phyloP scores from a whole-genome alignment of 2,113 vertebrate species.

The Colaptes auratus region DNA sequence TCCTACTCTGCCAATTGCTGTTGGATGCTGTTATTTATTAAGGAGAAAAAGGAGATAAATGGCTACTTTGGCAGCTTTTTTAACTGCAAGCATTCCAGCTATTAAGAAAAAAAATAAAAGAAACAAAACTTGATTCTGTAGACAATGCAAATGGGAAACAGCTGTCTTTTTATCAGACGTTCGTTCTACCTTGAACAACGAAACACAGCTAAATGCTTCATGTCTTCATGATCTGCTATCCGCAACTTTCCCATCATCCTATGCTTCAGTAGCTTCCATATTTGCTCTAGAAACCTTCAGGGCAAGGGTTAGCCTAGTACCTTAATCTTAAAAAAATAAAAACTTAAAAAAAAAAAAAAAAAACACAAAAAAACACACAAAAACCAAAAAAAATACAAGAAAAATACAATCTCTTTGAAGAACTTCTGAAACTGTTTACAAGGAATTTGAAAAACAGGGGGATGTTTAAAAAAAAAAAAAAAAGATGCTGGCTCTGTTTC shows the following conservation, averaged over 20 bases:
- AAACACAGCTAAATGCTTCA: constrained; percentile 73
- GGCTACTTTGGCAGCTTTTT: constrained; percentile 87
- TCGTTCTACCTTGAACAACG: constrained; percentile 64
- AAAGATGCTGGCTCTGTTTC: constrained; percentile 94
- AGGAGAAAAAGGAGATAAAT: constrained; percentile 79
- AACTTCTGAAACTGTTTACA: constrained; percentile 99
- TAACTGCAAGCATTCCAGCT: constrained; percentile 89
- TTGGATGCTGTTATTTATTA: constrained; percentile 79
- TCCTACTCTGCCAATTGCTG: constrained; percentile 86
- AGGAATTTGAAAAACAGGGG: constrained; percentile 90
- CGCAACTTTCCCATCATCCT: constrained; percentile 75
- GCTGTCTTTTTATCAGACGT: constrained; percentile 67
- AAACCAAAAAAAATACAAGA: constrained; percentile 32
- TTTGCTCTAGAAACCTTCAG: constrained; percentile 85
- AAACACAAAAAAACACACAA: constrained; percentile 71
- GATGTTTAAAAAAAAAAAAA: constrained; percentile 89
- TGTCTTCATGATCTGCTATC: constrained; percentile 78
- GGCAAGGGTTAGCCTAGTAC: constrained; percentile 83
- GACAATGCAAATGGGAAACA: constrained; percentile 68
- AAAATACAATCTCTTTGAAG: constrained; percentile 86
- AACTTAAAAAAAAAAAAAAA: constrained; percentile 41
- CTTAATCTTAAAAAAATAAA: constrained; percentile 72
- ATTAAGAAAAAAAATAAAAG: constrained; percentile 58
- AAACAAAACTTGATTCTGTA: constrained; percentile 64
- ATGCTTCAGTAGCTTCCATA: constrained; percentile 83